These are phyloP conservation scores for Anseranas semipalmata DNA, from an alignment of 2,113 vertebrate genomes.

Conservation along the genomic window DNA sequence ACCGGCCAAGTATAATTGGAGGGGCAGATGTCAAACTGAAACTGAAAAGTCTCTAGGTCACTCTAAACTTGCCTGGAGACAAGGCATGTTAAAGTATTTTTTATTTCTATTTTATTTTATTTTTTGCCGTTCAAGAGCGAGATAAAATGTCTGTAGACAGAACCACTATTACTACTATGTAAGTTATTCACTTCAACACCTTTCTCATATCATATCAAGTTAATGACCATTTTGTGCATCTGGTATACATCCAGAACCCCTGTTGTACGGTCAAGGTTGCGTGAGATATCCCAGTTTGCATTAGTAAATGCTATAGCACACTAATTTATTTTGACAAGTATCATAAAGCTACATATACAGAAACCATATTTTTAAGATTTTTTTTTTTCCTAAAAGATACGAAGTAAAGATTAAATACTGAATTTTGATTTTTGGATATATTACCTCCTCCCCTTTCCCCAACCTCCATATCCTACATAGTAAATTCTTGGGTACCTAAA, in stretches of 20 bases:
- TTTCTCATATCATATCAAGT: constrained; percentile 54
- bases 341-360: background rate
- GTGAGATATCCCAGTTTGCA: background rate
- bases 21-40: background rate
- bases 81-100: background rate
- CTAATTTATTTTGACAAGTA: constrained; percentile 14
- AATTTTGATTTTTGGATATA: background rate
- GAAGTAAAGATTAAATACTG: background rate
- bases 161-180: constrained; percentile 5
- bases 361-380: background rate
- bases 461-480: background rate
- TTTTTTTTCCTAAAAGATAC: background rate
- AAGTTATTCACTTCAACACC: constrained; percentile 63
- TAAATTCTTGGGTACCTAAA: background rate
- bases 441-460: rapidly evolving
- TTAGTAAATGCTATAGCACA: background rate
- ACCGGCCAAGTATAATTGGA: background rate
- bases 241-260: constrained; percentile 51
- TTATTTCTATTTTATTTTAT: background rate
- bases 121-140: background rate
- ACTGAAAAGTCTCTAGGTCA: constrained; percentile 3
- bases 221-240: constrained; percentile 45
- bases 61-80: constrained; percentile 7
- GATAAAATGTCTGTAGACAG: constrained; percentile 33
- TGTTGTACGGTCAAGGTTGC: background rate